A percentile compares a stretch with the other conserved stretches of the same genome.
Evolutionary conservation across 2,113 vertebrate species (phyloP).

Genomic region (Macquaria ambigua): DNA sequence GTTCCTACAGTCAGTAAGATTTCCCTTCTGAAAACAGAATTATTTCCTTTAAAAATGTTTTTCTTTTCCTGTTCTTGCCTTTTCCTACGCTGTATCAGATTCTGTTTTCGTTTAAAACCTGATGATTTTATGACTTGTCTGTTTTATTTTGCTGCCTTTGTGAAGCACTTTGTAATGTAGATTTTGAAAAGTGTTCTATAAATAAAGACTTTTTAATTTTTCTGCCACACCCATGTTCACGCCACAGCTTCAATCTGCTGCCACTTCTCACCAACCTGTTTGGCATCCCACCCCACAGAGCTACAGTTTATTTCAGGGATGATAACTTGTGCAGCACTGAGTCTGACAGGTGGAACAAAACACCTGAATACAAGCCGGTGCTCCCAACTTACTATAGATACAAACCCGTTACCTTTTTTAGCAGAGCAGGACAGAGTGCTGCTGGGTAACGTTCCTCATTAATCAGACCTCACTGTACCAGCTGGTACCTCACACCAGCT

Average conservation of each 20-base stretch:
- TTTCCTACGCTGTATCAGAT: too few relatives aligned
- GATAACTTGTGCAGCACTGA: not conserved
- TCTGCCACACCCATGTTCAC: not conserved
- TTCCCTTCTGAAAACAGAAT: too few relatives aligned
- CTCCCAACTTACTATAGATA: not conserved
- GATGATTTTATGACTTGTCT: too few relatives aligned
- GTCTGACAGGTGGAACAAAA: not conserved
- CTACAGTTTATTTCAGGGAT: not conserved
- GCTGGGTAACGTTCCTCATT: constrained; percentile 22
- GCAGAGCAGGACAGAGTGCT: constrained; percentile 9
- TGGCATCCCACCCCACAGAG: not conserved
- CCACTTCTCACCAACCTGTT: not conserved
- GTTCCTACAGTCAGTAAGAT: too few relatives aligned
- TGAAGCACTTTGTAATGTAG: too few relatives aligned
- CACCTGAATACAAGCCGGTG: not conserved
- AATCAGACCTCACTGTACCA: constrained; percentile 52
- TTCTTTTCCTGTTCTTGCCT: too few relatives aligned
- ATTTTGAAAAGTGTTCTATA: too few relatives aligned
- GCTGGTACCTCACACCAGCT: constrained; percentile 40
- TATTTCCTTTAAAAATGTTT: too few relatives aligned
- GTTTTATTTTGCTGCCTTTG: too few relatives aligned
- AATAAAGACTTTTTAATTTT: too few relatives aligned
- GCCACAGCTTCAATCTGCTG: not conserved
- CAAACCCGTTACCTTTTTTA: not conserved
- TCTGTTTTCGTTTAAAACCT: too few relatives aligned